A percentile compares a stretch with the other conserved stretches of the same genome.
Evolutionary conservation across 2,113 vertebrate genomes (phyloP).

Genomic region (Pteruthius melanotis): DNA sequence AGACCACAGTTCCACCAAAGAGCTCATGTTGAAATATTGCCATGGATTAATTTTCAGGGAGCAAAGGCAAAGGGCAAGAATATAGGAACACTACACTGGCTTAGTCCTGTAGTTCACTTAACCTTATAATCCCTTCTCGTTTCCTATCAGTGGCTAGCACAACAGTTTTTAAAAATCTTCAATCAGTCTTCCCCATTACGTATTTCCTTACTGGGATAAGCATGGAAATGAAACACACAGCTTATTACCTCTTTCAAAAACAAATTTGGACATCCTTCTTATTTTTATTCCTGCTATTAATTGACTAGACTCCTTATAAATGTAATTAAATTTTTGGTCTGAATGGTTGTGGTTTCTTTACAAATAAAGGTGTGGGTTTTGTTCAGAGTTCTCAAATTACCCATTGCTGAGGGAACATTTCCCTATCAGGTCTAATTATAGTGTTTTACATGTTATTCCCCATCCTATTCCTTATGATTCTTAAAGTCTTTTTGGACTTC

Average conservation of each 20-base stretch:
- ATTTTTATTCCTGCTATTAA: not conserved
- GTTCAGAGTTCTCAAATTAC: not conserved
- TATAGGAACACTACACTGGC: not conserved
- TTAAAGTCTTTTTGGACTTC: not conserved
- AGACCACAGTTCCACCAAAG: not conserved
- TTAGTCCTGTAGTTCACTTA: not conserved
- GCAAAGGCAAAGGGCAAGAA: not conserved
- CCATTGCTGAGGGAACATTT: not conserved
- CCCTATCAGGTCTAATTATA: not conserved
- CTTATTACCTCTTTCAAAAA: not conserved
- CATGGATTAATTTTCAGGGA: not conserved
- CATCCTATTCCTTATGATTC: not conserved
- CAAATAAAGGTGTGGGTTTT: not conserved
- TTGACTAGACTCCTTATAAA: not conserved
- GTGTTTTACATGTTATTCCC: not conserved
- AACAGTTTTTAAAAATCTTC: not conserved
- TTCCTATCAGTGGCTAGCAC: not conserved
- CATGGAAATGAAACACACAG: not conserved
- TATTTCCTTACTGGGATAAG: not conserved
- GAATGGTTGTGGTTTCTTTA: fast-evolving
- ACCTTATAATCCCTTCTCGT: not conserved
- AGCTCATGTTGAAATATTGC: not conserved
- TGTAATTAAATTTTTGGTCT: not conserved
- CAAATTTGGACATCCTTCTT: not conserved
- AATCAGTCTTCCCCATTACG: not conserved